A percentile compares a stretch with the other conserved stretches of the same genome.
Conservation (phyloP, 1,140 invertebrate genomes). For the Octopus bimaculoides region DNA sequence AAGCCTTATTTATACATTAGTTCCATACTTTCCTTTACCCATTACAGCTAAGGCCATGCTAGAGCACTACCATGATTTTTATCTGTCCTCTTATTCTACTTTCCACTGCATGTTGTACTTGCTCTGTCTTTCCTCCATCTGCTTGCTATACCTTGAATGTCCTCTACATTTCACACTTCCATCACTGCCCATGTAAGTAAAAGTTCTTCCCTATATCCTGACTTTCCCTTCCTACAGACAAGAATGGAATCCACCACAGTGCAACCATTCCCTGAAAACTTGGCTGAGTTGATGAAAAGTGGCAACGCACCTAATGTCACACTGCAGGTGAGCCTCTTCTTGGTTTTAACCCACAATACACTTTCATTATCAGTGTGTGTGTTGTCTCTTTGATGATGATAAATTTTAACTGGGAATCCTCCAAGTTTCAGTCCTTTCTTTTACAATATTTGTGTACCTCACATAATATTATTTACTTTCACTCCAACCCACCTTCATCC, state of each 20-base stretch:
- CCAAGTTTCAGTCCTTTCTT: neutral
- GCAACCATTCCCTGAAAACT: constrained; percentile 66
- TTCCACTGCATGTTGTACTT: no score
- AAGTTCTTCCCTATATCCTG: constrained; percentile 3
- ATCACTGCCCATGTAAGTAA: neutral
- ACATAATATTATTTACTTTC: neutral
- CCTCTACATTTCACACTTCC: no score
- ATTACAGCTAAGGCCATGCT: no score
- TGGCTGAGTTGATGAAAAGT: constrained; percentile 75
- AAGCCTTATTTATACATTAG: no score
- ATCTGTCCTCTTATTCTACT: no score
- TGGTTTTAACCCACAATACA: neutral
- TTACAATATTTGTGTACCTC: neutral
- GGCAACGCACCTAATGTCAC: constrained; percentile 80
- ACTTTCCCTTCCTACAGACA: constrained; percentile 7
- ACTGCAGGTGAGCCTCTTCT: constrained; percentile 59
- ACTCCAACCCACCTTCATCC: neutral
- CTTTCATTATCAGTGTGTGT: neutral
- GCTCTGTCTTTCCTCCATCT: neutral
- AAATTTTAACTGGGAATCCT: neutral
- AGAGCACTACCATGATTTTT: no score
- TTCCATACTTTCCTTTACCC: no score
- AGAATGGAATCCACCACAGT: constrained; percentile 18
- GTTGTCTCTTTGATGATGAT: neutral
- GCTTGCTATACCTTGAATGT: neutral